These are phyloP conservation scores for Chaetogeoica ovagalla DNA, from an alignment of 2,888 invertebrate species.

Conservation along the genomic window DNA sequence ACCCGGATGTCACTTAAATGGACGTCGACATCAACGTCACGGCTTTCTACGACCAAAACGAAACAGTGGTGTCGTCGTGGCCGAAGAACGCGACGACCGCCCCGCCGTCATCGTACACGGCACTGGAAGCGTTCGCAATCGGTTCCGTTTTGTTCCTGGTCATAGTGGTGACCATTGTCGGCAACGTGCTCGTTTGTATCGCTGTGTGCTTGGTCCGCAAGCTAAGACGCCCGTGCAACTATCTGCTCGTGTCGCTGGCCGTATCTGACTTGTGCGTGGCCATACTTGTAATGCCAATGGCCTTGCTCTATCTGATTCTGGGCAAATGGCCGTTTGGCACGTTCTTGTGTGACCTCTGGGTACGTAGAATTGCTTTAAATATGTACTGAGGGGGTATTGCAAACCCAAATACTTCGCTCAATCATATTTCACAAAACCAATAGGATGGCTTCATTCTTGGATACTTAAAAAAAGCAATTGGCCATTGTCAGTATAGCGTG, in stretches of 20 bases:
- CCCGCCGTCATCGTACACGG: conserved; percentile 58
- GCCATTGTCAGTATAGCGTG: no score
- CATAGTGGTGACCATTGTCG: conserved; percentile 78
- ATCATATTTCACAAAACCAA: no score
- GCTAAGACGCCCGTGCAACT: conserved; percentile 85
- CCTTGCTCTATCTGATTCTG: conserved; percentile 88
- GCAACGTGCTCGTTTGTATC: conserved; percentile 91
- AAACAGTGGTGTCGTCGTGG: conserved; percentile 37
- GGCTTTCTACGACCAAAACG: conserved; percentile 40
- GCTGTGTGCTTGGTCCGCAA: conserved; percentile 94
- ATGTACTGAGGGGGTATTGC: no score
- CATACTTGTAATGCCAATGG: conserved; percentile 95
- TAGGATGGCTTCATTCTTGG: no score
- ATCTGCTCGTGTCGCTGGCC: conserved; percentile 89
- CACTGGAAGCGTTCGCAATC: conserved; percentile 68
- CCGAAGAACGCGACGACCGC: conserved; percentile 39
- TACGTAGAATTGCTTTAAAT: neutral
- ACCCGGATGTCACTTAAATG: conserved; percentile 51
- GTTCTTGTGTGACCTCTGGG: conserved; percentile 92
- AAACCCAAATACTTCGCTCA: no score
- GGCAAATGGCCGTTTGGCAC: conserved; percentile 93
- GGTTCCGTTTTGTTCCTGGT: conserved; percentile 62
- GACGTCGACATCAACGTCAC: conserved; percentile 57
- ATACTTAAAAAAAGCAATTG: no score
- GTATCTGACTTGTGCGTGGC: conserved; percentile 96